Base-by-base conservation (phyloP, 1,140 invertebrate species). In the Conus ventricosus region DNA sequence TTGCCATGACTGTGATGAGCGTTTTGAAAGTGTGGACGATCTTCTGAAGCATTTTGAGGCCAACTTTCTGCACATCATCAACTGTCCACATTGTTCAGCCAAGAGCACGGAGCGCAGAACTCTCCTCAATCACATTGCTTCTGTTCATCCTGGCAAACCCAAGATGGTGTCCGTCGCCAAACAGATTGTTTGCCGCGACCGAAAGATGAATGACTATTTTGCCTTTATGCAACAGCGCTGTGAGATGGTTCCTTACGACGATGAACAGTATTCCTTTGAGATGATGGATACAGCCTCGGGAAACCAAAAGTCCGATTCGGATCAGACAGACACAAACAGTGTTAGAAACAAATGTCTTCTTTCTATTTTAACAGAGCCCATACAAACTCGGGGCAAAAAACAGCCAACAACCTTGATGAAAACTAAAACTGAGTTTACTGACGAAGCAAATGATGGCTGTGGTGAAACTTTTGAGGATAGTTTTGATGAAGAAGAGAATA, bases 81-180 rank as follows among this genome's bases (percentile, higher is more conserved):
- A 92, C 78, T 93, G 93, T 57, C 93, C 93, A n/a, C 91, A 93
- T 85, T 93, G 93, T 81, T 87, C 91, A 23, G 88, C 90, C 23
- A 92, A 92, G 87, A 92, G 89, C 80, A 91, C 89, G 15, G 90
- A 93, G 60, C 88, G 93, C 20, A 84, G 89, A 51, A 88, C 89
- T 75, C 88, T 93, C 15, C 78, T 93, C 8, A 90, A 88, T 57
- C 93, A 93, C 63, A 93, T 93, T 23, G 87, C 91, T 39, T 23
- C 89, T 4, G 87, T 25, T 23, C 93, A 93, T 80, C 93, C 91
- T 17, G 93, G 93, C 15, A 93, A 93, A 89, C 89, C 91, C 23
- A 92, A 92, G 86, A 92, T 92, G 89, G 91, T 93, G 15, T 91
- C 90, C 67, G 93, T 93, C 5, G 91, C 92, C 53, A 91, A 91